These are phyloP conservation scores for Phyllostomus hastatus DNA, from an alignment of 2,113 vertebrate species.

Conservation along the genomic window DNA sequence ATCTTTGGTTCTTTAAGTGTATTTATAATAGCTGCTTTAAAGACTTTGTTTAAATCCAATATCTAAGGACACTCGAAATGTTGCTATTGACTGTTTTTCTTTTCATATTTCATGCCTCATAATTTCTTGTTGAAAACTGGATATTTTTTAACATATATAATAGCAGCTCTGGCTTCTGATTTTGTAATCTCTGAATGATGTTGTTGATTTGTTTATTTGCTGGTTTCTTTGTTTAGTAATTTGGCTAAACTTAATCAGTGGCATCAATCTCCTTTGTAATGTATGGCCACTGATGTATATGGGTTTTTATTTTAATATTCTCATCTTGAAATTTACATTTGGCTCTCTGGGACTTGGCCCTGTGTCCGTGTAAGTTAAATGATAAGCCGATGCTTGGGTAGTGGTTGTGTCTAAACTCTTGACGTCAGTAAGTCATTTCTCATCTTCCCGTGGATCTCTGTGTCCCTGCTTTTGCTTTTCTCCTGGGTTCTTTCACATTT, in stretches of 20 bases:
- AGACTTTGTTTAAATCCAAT: neutral
- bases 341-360: neutral
- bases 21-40: conserved; percentile 5
- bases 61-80: neutral
- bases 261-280: neutral
- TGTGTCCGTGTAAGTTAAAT: neutral
- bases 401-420: neutral
- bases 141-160: neutral
- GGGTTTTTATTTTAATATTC: neutral
- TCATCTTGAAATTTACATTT: neutral
- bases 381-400: neutral
- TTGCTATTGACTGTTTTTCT: neutral
- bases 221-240: neutral
- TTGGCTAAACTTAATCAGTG: neutral
- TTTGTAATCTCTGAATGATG: neutral
- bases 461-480: neutral
- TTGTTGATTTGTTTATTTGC: neutral
- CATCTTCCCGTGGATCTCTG: neutral
- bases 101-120: neutral
- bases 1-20: neutral
- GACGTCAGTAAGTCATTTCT: neutral
- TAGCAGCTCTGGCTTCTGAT: neutral
- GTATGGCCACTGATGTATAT: neutral
- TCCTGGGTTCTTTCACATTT: neutral
- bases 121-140: neutral